Percentiles rank a stretch among this genome's conserved stretches.
Evolutionary conservation across 2,888 invertebrate genomes (phyloP).

Genomic region (Erpobdella octoculata): DNA sequence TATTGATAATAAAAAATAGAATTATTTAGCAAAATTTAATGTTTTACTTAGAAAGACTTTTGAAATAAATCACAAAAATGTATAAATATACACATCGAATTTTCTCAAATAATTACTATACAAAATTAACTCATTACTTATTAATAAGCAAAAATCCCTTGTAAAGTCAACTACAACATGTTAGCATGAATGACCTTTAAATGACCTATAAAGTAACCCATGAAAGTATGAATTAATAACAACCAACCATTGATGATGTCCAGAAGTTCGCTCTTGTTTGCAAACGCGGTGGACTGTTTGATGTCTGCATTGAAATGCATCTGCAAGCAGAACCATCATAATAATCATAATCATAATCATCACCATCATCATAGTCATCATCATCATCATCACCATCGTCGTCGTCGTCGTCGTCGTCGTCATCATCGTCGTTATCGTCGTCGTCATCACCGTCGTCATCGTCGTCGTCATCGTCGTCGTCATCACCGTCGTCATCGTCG

Average conservation of each 20-base stretch:
- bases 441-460: not conserved
- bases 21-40: too few species aligned
- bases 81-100: too few species aligned
- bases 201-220: too few species aligned
- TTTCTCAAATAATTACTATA: too few species aligned
- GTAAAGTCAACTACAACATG: too few species aligned
- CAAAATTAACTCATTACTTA: too few species aligned
- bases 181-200: too few species aligned
- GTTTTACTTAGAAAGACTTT: too few species aligned
- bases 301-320: not conserved
- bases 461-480: not conserved
- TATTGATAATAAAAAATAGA: too few species aligned
- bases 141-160: too few species aligned
- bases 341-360: not conserved
- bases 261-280: not conserved
- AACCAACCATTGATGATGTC: conserved; percentile 6
- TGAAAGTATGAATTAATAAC: not conserved
- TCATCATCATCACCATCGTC: not conserved
- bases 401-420: not conserved
- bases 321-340: not conserved
- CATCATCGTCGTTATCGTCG: not conserved
- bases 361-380: conserved; percentile 1
- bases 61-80: too few species aligned
- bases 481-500: not conserved
- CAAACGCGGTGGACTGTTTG: not conserved